Evolutionary conservation across 2,113 vertebrate genomes (phyloP), one percentile per base, ranked within the genome.

Genomic region (Chunga burmeisteri): DNA sequence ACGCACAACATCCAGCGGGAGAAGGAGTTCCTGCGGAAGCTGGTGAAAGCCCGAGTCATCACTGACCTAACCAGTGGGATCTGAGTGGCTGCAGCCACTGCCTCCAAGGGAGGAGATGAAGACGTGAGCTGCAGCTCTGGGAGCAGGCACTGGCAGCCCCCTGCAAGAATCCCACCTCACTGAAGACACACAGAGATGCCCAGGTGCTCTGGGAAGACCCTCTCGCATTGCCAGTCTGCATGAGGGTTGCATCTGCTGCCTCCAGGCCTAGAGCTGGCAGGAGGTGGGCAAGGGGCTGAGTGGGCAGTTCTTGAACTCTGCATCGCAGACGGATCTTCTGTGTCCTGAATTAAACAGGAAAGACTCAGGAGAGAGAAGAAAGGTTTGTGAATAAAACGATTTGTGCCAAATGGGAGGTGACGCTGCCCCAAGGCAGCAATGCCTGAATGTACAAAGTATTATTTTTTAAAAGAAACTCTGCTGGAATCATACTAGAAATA

Each of bases 1-100:
- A 99, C 99, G 6, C 99, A 99, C 98, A 99, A 99, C 94, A 99
- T 99, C 96, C 98, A 98, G 82, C 98, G 99, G 96, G 99, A 99
- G 97, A 99, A 99, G 94, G 99, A 99, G 92, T 99, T 99, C 96
- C 98, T 99, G 71, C 98, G 98, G 92, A 99, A 99, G 96, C 98
- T 99, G 97, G 99, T 99, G 91, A 99, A 98, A 98, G 99, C 99
- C 52, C 99, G 97, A 29, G 98, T 99, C 90, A 99, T 99, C 98
- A 98, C 98, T 88, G 99, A 99, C 98, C 98, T 99, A 67, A 99
- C 99, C 94, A 99, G 99, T 62, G 99, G 99, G 88, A 99, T 99
- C 87, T 99, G 99, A 99, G 89, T 79, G 71, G 93, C 88, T 85
- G 82, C 88, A 94, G 85, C 91, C 71, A 36, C 86, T 84, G 81